Conservation (phyloP, 2,797 vertebrate species). For the Pseudocheirus occidentalis region DNA sequence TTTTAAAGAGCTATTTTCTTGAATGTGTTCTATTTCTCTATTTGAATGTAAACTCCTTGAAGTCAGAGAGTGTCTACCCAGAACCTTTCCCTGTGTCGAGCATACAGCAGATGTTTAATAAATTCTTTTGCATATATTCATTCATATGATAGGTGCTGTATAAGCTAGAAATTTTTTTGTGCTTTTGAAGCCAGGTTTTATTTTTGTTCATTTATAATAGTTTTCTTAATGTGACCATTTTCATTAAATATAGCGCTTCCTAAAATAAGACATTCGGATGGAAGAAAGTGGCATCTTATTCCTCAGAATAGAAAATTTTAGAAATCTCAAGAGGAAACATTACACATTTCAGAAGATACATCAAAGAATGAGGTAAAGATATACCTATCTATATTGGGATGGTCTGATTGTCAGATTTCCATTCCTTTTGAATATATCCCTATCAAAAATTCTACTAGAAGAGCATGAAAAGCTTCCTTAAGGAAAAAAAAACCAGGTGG, state of each 20-base stretch:
- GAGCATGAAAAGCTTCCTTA: background rate
- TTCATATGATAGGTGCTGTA: background rate
- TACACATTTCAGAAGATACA: background rate
- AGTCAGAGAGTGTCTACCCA: background rate
- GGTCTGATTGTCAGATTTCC: too few relatives aligned
- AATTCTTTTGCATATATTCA: background rate
- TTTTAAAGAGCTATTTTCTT: too few relatives aligned
- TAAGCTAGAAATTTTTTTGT: background rate
- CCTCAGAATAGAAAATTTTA: background rate
- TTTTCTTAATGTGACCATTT: background rate
- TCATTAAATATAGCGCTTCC: background rate
- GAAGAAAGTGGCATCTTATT: background rate
- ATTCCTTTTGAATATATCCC: background rate
- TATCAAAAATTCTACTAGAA: background rate
- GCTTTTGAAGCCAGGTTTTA: background rate
- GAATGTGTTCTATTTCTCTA: background rate
- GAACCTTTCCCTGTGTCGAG: background rate
- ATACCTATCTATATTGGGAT: background rate
- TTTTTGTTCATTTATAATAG: background rate
- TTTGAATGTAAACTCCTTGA: background rate
- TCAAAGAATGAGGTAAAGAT: background rate
- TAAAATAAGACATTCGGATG: background rate
- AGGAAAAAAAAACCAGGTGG: background rate
- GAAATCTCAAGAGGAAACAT: background rate
- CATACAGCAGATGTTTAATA: background rate